A percentile compares a stretch with the other conserved stretches of the same genome.
Conservation (phyloP, 2,888 invertebrate genomes). For the Serrognathus titanus region DNA sequence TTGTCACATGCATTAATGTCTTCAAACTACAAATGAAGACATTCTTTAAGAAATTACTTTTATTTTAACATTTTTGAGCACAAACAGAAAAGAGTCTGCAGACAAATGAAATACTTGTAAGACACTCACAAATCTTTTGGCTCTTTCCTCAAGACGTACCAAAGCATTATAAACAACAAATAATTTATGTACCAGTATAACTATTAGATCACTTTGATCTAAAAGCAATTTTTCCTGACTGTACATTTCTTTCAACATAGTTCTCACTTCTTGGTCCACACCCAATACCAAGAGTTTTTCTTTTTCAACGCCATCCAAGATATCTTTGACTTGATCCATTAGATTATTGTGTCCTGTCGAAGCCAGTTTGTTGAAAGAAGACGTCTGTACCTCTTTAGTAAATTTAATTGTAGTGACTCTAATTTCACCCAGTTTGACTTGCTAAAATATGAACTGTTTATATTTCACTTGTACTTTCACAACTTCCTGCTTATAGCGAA, state of each 20-base stretch:
- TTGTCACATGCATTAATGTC: background rate
- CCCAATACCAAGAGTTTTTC: constrained; percentile 8
- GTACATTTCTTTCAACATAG: constrained; percentile 9
- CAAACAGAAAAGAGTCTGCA: no score
- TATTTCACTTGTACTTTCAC: no score
- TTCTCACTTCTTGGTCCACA: constrained; percentile 8
- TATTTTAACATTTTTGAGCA: background rate
- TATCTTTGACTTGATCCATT: background rate
- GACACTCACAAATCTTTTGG: background rate
- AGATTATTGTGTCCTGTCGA: background rate
- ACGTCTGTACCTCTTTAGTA: no score
- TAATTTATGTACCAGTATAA: constrained; percentile 15
- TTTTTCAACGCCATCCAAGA: constrained; percentile 1
- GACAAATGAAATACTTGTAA: background rate
- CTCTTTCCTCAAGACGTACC: constrained; percentile 9
- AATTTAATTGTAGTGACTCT: no score
- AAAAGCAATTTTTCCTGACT: constrained; percentile 16
- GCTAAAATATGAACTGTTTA: no score
- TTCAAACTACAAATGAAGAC: constrained; percentile 2
- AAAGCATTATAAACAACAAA: constrained; percentile 15
- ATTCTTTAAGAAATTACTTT: background rate
- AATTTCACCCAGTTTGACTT: no score
- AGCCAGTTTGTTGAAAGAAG: background rate
- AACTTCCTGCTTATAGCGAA: no score
- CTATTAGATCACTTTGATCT: constrained; percentile 18